Evolutionary conservation across 2,888 invertebrate species (phyloP).

Genomic region (Entomobrya multifasciata): DNA sequence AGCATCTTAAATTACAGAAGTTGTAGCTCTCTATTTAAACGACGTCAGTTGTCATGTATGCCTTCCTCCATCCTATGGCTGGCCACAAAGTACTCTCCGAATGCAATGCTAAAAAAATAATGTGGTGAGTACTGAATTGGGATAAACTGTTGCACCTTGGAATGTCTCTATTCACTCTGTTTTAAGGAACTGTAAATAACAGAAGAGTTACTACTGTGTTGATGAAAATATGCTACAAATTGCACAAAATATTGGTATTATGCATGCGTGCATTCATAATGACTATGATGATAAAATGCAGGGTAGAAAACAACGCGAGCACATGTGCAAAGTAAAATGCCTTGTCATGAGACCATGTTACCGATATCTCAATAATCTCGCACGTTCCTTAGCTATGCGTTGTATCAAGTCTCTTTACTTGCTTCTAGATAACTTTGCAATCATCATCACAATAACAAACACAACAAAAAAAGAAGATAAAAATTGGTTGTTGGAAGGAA

Average conservation of each 20-base stretch:
- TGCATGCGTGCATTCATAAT: slow-evolving; percentile 24
- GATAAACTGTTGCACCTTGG: slow-evolving; percentile 64
- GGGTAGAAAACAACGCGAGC: background rate
- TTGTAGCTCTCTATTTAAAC: no score
- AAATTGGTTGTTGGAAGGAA: background rate
- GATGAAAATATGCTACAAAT: background rate
- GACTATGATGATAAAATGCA: background rate
- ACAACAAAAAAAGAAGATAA: background rate
- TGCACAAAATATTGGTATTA: slow-evolving; percentile 23
- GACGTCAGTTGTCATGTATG: no score
- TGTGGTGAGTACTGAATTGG: background rate
- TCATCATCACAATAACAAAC: background rate
- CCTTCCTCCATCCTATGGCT: no score
- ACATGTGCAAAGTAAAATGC: background rate
- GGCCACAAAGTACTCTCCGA: no score
- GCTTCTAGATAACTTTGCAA: no score
- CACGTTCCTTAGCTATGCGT: background rate
- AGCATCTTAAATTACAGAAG: background rate
- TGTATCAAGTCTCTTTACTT: background rate
- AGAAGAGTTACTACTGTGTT: background rate
- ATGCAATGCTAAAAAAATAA: no score
- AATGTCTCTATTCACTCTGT: slow-evolving; percentile 62
- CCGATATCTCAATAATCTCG: background rate
- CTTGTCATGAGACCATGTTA: background rate
- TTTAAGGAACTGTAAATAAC: slow-evolving; percentile 20